A percentile compares a stretch with the other conserved stretches of the same genome.
These are phyloP conservation scores for Dryobates pubescens DNA, from an alignment of 2,797 vertebrate genomes.

Conservation along the genomic window DNA sequence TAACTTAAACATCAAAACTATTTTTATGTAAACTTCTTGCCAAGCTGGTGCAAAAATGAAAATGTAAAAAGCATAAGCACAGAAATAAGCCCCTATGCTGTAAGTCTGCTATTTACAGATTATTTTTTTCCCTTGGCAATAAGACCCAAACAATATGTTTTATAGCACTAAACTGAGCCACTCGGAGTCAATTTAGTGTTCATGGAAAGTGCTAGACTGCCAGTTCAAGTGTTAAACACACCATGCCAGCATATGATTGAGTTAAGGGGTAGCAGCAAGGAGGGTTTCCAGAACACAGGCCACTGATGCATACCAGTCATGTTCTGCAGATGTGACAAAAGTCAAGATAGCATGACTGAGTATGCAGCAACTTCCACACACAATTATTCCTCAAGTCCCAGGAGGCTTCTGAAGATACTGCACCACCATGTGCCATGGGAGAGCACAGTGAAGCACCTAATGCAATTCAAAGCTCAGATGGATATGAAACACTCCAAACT, in stretches of 20 bases:
- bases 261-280: neutral
- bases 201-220: conserved; percentile 45
- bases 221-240: conserved; percentile 39
- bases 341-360: neutral
- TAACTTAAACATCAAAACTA: conserved; percentile 75
- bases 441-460: neutral
- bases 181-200: conserved; percentile 61
- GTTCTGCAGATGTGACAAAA: neutral
- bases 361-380: rapidly evolving
- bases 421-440: rapidly evolving
- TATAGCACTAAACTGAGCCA: conserved; percentile 42
- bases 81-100: conserved; percentile 30
- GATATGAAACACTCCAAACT: neutral
- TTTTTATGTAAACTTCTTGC: conserved; percentile 49
- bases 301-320: rapidly evolving
- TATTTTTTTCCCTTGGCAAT: conserved; percentile 46
- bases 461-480: neutral
- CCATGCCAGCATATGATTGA: neutral
- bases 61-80: conserved; percentile 47
- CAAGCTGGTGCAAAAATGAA: conserved; percentile 61
- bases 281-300: neutral
- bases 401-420: neutral
- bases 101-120: conserved; percentile 54
- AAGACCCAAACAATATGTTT: conserved; percentile 44
- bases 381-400: neutral